Evolutionary conservation across 1,140 invertebrate species (phyloP), one percentile per base, ranked within the genome.

Genomic region (Panonychus citri): DNA sequence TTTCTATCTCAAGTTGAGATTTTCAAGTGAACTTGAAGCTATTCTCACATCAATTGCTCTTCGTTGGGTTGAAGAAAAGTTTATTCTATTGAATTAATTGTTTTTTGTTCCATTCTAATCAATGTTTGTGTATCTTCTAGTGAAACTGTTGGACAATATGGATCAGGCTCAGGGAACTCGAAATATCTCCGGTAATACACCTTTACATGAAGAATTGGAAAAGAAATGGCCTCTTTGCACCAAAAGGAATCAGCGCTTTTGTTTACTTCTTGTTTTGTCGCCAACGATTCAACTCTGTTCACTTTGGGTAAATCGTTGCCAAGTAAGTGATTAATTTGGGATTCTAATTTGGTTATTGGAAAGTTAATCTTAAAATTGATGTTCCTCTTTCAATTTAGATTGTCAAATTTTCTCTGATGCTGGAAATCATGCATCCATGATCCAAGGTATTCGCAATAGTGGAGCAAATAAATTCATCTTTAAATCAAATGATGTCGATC

Each of bases 371-470:
- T n/a, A n/a, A n/a, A n/a, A n/a, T n/a, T n/a, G n/a, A n/a, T n/a
- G n/a, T n/a, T n/a, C 24, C 8, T 21, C 8, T 5, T 10, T 5
- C 2, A 2, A 13, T 7, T 12, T 60, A 69, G 79, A 79, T 43
- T 91, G 89, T 69, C 82, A 94, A 59, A 85, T 96, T 43, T 94
- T 91, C 67, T 96, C 90, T n/a, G 93, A 97, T 73, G 80, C 85
- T 59, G 90, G 89, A 1, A 98, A 98, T 72, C 91, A 97, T 71
- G 91, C 93, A 2, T 95, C 90, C 0, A 96, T 98, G 91, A 97
- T 98, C 60, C 85, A 93, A 67, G 91, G 93, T 1, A 96, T 97
- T 54, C 72, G 82, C 48, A 94, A 93, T 69, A 91, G 88, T 66
- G 76, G 81, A 15, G 88, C 82, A 17, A 81, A 83, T 0, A 96